These are phyloP conservation scores for Tinamus guttatus DNA, from an alignment of 2,113 vertebrate species.

Conservation along the genomic window DNA sequence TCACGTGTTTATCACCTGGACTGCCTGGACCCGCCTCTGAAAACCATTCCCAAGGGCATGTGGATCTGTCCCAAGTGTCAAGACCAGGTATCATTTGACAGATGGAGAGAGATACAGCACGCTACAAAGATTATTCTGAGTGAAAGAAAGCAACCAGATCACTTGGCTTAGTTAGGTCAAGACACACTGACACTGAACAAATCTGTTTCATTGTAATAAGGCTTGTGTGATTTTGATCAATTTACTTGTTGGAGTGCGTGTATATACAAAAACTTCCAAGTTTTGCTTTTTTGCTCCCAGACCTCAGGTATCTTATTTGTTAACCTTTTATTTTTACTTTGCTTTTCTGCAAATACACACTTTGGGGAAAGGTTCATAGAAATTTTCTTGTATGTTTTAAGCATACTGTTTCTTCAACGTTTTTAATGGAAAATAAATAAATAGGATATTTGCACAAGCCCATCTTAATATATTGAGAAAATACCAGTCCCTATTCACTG, in stretches of 20 bases:
- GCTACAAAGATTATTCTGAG: background rate
- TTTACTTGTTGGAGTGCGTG: background rate
- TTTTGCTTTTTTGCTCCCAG: background rate
- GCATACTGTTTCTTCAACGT: background rate
- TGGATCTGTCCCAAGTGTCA: slow-evolving; percentile 99
- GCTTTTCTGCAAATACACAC: background rate
- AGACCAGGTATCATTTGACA: slow-evolving; percentile 90
- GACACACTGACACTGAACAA: background rate
- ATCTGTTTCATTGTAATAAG: background rate
- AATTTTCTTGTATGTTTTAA: background rate
- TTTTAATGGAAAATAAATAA: background rate
- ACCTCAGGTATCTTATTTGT: background rate
- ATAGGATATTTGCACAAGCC: background rate
- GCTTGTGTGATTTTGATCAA: background rate
- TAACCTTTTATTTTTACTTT: background rate
- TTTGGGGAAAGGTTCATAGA: background rate
- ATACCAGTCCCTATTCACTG: background rate
- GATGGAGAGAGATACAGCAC: background rate
- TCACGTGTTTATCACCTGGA: slow-evolving; percentile 99
- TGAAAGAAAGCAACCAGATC: slow-evolving; percentile 8
- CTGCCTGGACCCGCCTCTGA: slow-evolving; percentile 98
- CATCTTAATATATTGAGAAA: background rate
- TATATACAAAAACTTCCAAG: background rate
- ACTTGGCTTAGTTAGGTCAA: background rate
- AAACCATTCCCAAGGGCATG: slow-evolving; percentile 99